Base-by-base conservation (phyloP, 2,113 vertebrate genomes). In the Isurus oxyrinchus region DNA sequence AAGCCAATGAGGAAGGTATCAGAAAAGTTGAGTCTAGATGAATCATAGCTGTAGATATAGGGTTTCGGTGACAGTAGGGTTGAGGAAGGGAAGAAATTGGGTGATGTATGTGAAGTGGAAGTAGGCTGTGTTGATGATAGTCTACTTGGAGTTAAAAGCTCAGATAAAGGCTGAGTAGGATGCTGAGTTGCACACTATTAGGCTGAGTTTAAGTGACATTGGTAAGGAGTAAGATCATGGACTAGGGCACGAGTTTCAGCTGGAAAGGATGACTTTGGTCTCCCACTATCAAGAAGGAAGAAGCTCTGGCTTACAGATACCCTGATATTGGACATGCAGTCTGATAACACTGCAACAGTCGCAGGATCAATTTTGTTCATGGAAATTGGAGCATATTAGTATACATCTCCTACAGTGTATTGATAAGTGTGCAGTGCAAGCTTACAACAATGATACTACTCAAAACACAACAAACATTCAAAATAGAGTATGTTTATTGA, bases 401-500 rank as follows among this genome's bases (percentile, higher is more conserved):
- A 84, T 14, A 44, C 10, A 88, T 4, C 44, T 53, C 49, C 86
- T 27, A 23, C 23, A 25, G 0, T 88, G 21, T 88, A 55, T 25
- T 35, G 49, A 19, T 21, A 61, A 61, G 57, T 61, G 25, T 84
- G 79, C n/a, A 88, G 55, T 27, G 6, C 19, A 90, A 25, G 11
- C 31, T 61, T 4, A 93, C 5, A 59, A 44, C 14, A 40, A 94
- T 40, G 57, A 23, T 40, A 66, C 7, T 63, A 40, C n/a, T 40
- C 19, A 63, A 94, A 63, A 63, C 8, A 59, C 21, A 66, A 63
- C 59, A 93, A 63, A 40, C 59, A 94, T 94, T n/a, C 90, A 94
- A 94, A 93, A 63, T 94, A 66, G 63, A 63, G 35, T 94, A 63
- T 63, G 16, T 94, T 94, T 94, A 94, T 94, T 93, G 57, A 88